Evolutionary conservation across 2,797 vertebrate species (phyloP), one percentile per base, ranked within the genome.

Genomic region (Lophura swinhoii): DNA sequence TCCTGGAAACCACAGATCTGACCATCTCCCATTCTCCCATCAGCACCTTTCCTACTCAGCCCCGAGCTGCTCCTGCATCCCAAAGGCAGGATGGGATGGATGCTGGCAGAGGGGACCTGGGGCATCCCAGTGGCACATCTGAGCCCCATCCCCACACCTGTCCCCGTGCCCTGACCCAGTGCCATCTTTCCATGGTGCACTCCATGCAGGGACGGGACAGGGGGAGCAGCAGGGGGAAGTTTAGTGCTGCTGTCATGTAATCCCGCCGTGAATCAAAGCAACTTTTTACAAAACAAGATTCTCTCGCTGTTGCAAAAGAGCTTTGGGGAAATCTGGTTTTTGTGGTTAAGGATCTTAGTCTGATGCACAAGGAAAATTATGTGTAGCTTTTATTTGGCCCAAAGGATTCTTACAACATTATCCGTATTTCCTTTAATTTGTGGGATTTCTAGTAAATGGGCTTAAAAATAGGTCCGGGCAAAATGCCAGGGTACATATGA

Each of bases 401-500:
- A 93, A 92, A 97, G 97, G 97, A 97, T 98, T 96, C 97, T 97
- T 96, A 93, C 97, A 96, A 97, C 98, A 96, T 97, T 96, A 97
- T 97, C 97, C 86, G 73, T 96, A 97, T 98, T 98, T 98, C 97
- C 97, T 97, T 98, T 97, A 97, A 97, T 97, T 98, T 97, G 97
- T 97, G 96, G 97, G 97, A 98, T 98, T 98, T 98, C 98, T 97
- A 98, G 98, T 98, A 98, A 98, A 98, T 97, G 97, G 96, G 93
- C 96, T 98, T 98, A 98, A 98, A 98, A 98, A 98, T 98, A 98
- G 97, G 95, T 84, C 97, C 23, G 94, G 98, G 98, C 98, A 22
- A 5, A 37, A 31, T 88, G 97, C 97, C 98, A 98, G 97, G 92
- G 96, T 94, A 95, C 96, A 96, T 95, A 94, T 1, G 86, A 95